Evolutionary conservation across 1,140 invertebrate genomes (phyloP).

Genomic region (Drosophila azteca): DNA sequence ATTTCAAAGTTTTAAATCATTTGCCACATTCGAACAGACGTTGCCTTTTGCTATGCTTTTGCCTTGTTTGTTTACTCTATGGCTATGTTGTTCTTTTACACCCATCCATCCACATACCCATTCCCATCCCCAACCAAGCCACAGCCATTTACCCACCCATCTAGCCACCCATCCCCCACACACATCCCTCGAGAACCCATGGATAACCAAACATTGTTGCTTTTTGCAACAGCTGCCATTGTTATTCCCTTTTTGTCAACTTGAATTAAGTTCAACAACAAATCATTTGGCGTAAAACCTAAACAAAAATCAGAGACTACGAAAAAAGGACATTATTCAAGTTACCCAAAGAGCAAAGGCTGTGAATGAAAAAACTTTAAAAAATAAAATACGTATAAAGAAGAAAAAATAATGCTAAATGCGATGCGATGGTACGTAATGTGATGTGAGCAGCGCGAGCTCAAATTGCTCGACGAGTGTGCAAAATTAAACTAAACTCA

Average conservation of each 20-base stretch:
- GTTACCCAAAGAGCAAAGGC: constrained; percentile 10
- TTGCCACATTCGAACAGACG: constrained; percentile 54
- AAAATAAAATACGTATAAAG: constrained; percentile 13
- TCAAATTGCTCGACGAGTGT: constrained; percentile 64
- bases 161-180: background rate
- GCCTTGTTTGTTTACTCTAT: constrained; percentile 61
- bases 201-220: constrained; percentile 57
- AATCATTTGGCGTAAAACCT: constrained; percentile 77
- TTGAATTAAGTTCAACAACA: constrained; percentile 78
- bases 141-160: background rate
- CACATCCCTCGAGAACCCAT: background rate
- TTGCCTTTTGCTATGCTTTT: constrained; percentile 32
- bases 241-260: constrained; percentile 69
- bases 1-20: constrained; percentile 49
- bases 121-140: background rate
- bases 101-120: background rate
- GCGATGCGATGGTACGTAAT: constrained; percentile 22
- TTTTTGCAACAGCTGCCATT: constrained; percentile 76
- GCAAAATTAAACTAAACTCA: constrained; percentile 69
- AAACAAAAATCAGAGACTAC: constrained; percentile 74
- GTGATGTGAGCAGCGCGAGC: constrained; percentile 25
- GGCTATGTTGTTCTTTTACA: constrained; percentile 56
- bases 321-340: constrained; percentile 59
- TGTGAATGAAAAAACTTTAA: constrained; percentile 14
- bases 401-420: constrained; percentile 34